Conservation (phyloP, 1,140 invertebrate species). For the Alviniconcha marisindica region DNA sequence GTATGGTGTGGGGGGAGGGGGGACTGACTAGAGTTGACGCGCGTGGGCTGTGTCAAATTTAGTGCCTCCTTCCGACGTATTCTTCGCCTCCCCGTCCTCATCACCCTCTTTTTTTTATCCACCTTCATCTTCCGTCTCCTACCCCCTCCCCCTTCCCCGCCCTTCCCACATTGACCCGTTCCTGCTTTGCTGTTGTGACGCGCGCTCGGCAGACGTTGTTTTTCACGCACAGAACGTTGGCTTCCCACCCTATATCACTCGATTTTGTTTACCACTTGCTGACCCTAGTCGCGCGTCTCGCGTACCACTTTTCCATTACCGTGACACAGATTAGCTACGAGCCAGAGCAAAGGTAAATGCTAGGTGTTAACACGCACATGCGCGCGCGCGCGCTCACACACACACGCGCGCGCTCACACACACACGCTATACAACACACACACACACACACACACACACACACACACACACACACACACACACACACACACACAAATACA, state of each 20-base stretch:
- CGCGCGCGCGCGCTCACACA: background rate
- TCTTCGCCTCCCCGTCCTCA: background rate
- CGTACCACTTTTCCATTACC: too few relatives aligned
- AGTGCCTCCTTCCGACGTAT: background rate
- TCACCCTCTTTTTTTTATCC: background rate
- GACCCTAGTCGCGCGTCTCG: background rate
- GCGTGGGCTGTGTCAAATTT: too few relatives aligned
- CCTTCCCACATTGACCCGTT: too few relatives aligned
- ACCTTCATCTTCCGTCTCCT: background rate
- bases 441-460: background rate
- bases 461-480: slow-evolving; percentile 23
- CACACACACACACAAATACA: slow-evolving; percentile 17
- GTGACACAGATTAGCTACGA: too few relatives aligned
- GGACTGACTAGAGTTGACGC: too few relatives aligned
- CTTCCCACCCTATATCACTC: too few relatives aligned
- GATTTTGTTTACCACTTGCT: background rate
- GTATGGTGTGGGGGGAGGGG: too few relatives aligned
- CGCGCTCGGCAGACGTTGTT: too few relatives aligned
- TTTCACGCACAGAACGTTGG: too few relatives aligned
- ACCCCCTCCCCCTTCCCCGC: background rate
- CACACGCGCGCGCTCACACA: background rate
- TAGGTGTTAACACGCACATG: too few relatives aligned
- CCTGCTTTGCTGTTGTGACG: too few relatives aligned
- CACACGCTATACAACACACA: background rate
- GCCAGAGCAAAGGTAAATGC: too few relatives aligned